Base-by-base conservation (phyloP, 1,140 invertebrate genomes). In the Zaprionus gabonicus region DNA sequence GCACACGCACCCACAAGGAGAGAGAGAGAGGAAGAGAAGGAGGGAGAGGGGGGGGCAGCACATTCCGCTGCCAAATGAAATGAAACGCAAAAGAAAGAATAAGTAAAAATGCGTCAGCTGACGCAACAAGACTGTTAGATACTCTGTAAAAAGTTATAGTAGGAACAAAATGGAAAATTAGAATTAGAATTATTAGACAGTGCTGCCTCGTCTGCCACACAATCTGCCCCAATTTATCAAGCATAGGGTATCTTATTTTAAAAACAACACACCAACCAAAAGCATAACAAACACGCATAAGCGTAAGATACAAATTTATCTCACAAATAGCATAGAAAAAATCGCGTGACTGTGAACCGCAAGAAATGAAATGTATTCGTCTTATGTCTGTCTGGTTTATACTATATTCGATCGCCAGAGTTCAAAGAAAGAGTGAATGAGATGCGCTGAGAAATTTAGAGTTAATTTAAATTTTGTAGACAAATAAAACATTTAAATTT, bases 41-140 rank as follows among this genome's bases (percentile, higher is more conserved):
- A 27, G 15, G 36, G 63, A 20, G 20, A 20, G 20, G 20, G 56
- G 25, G 20, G 20, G 56, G 25, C 46, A 44, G 56, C 66, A 78
- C 78, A 76, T 88, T 88, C 80, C 87, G 78, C 71, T 71, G 69
- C 74, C 80, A 87, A 71, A 73, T 67, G 57, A 83, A 87, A 83
- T 81, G 68, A 88, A 83, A 83, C 72, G 84, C 81, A 85, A 76
- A 80, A 82, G 51, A 76, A 67, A 65, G 57, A 77, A 88, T 78
- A 76, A 66, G 76, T 67, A 78, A 80, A 72, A 51, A 72, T 62
- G 38, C 41, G 15, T 31, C 2, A 4, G 49, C 51, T 13, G 67
- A 36, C 55, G 38, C 10, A 27, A 53, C 20, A 17, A 10, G 59
- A 78, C 67, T 36, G 5, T 12, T 28, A 63, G 34, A 80, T 80